These are phyloP conservation scores for Columba janthina DNA, from an alignment of 2,113 vertebrate species.

Conservation along the genomic window DNA sequence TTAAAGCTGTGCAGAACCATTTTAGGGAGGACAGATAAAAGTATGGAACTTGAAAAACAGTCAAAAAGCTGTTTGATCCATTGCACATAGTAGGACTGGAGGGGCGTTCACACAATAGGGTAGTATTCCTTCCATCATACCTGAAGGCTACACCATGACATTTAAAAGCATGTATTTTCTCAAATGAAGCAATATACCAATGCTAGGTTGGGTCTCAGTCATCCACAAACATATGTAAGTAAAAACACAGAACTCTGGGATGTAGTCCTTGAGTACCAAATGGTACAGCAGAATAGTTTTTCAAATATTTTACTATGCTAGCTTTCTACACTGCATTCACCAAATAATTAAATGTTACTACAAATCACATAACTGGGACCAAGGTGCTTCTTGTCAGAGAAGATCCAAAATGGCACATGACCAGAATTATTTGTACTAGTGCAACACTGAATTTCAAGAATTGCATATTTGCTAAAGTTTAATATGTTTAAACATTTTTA, in stretches of 20 bases:
- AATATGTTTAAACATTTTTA: neutral
- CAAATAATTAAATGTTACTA: neutral
- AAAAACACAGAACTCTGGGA: neutral
- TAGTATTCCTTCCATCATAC: neutral
- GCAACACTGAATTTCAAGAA: neutral
- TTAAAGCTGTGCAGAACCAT: neutral
- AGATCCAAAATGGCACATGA: neutral
- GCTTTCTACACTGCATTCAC: neutral
- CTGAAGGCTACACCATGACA: neutral
- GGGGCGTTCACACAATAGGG: neutral
- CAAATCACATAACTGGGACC: neutral
- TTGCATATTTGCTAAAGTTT: neutral
- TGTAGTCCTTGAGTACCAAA: neutral
- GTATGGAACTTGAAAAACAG: neutral
- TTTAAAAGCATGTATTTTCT: neutral
- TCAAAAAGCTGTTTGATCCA: neutral
- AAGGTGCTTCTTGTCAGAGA: neutral
- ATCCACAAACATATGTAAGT: neutral
- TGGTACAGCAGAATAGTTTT: neutral
- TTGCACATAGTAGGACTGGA: neutral
- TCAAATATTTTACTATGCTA: neutral
- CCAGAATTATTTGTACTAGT: neutral
- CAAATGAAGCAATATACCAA: neutral
- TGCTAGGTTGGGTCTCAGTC: neutral
- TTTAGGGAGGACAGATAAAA: neutral